phyloP scores from a whole-genome alignment of 2,888 invertebrate species.

The Platynereis dumerilii region DNA sequence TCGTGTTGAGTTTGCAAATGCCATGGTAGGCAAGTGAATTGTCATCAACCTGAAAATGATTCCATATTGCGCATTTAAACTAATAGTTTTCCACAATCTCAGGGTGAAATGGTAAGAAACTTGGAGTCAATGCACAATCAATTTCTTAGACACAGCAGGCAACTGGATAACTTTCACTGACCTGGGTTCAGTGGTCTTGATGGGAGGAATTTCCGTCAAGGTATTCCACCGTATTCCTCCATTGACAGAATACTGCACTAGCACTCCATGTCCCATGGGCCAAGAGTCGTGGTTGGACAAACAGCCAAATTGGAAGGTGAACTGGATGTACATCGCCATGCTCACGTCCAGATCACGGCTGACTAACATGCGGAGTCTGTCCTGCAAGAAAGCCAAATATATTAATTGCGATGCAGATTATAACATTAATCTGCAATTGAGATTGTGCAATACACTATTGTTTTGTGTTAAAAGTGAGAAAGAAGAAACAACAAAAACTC shows the following conservation, averaged over 20 bases:
- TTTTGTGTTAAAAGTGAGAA: too few relatives aligned
- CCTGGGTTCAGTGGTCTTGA: slow-evolving; percentile 20
- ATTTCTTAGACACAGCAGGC: too few relatives aligned
- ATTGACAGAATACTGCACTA: slow-evolving; percentile 64
- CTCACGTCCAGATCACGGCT: slow-evolving; percentile 63
- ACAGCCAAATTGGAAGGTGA: slow-evolving; percentile 62
- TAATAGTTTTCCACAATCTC: too few relatives aligned
- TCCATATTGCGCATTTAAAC: too few relatives aligned
- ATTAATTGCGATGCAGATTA: too few relatives aligned
- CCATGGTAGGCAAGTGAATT: slow-evolving; percentile 49
- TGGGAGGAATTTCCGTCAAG: slow-evolving; percentile 57
- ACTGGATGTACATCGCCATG: slow-evolving; percentile 60
- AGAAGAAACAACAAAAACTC: too few relatives aligned
- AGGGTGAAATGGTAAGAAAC: too few relatives aligned
- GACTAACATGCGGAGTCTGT: slow-evolving; percentile 57
- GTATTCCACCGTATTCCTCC: slow-evolving; percentile 64
- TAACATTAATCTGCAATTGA: too few relatives aligned
- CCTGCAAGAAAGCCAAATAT: slow-evolving; percentile 42
- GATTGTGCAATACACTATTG: too few relatives aligned
- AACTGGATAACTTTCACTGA: slow-evolving; percentile 10
- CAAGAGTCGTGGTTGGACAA: slow-evolving; percentile 41
- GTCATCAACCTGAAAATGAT: slow-evolving; percentile 52
- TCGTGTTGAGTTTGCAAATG: slow-evolving; percentile 60
- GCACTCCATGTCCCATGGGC: slow-evolving; percentile 57
- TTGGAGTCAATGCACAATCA: too few relatives aligned